A percentile compares a stretch with the other conserved stretches of the same genome.
These are phyloP conservation scores for Nemotelus nigrinus DNA, from an alignment of 2,888 invertebrate genomes.

Conservation along the genomic window DNA sequence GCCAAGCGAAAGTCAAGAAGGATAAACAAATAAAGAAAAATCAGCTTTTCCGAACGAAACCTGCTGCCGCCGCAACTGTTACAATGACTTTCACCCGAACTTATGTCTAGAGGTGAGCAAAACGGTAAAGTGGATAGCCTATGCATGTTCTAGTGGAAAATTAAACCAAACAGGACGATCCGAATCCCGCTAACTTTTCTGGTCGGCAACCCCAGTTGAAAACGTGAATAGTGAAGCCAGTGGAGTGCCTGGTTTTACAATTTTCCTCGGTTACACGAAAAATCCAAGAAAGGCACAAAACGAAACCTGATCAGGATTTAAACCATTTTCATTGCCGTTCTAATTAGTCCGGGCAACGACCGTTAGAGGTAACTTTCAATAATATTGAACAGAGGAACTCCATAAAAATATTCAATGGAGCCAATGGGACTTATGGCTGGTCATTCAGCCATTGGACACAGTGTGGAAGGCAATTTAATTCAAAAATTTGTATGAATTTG, in stretches of 20 bases:
- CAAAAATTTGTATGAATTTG: no score
- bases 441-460: no score
- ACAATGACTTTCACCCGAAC: neutral
- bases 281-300: neutral
- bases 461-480: no score
- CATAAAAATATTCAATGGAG: no score
- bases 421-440: no score
- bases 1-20: neutral
- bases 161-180: slow-evolving; percentile 3
- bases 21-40: slow-evolving; percentile 23
- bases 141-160: slow-evolving; percentile 17
- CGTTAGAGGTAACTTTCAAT: no score
- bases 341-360: no score
- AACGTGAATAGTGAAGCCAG: slow-evolving; percentile 25
- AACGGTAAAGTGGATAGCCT: neutral
- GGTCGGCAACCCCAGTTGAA: slow-evolving; percentile 4
- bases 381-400: no score
- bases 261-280: slow-evolving; percentile 11
- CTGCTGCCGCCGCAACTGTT: neutral
- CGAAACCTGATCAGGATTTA: neutral
- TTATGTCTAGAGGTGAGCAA: neutral
- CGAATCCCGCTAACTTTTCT: slow-evolving; percentile 31
- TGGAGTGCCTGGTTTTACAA: slow-evolving; percentile 4
- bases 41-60: slow-evolving; percentile 9
- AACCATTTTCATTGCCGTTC: no score